Percentiles rank a stretch among this genome's conserved stretches.
Evolutionary conservation across 2,888 invertebrate genomes (phyloP).

Genomic region (Hofmannophila pseudospretella): DNA sequence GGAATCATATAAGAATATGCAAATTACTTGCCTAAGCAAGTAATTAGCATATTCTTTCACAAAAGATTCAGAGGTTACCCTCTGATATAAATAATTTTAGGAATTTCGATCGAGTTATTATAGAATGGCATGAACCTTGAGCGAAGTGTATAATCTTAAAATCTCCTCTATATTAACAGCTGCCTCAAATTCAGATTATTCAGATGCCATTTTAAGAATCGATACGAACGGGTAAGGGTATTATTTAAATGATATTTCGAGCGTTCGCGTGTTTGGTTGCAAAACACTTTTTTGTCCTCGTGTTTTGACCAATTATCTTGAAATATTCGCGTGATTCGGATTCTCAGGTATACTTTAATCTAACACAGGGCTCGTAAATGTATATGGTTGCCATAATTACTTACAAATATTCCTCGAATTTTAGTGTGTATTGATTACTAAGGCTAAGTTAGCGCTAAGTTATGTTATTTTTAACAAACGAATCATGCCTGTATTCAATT

Average conservation of each 20-base stretch:
- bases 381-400: slow-evolving; percentile 7
- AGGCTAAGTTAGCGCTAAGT: no score
- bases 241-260: slow-evolving; percentile 60
- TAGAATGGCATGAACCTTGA: background rate
- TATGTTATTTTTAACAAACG: no score
- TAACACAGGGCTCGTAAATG: slow-evolving; percentile 9
- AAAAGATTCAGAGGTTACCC: no score
- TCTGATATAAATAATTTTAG: background rate
- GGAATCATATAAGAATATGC: no score
- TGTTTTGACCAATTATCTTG: slow-evolving; percentile 58
- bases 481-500: background rate
- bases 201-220: slow-evolving; percentile 50
- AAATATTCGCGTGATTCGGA: slow-evolving; percentile 63
- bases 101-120: background rate
- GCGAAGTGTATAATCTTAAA: slow-evolving; percentile 2
- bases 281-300: slow-evolving; percentile 63
- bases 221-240: slow-evolving; percentile 54
- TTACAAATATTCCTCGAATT: background rate
- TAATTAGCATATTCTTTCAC: no score
- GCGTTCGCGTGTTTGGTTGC: slow-evolving; percentile 59
- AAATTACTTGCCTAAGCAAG: no score
- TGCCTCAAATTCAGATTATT: slow-evolving; percentile 41
- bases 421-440: no score
- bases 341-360: slow-evolving; percentile 32
- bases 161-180: slow-evolving; percentile 19